phyloP scores from a whole-genome alignment of 2,797 vertebrate species.

The Macroramphosus scolopax region DNA sequence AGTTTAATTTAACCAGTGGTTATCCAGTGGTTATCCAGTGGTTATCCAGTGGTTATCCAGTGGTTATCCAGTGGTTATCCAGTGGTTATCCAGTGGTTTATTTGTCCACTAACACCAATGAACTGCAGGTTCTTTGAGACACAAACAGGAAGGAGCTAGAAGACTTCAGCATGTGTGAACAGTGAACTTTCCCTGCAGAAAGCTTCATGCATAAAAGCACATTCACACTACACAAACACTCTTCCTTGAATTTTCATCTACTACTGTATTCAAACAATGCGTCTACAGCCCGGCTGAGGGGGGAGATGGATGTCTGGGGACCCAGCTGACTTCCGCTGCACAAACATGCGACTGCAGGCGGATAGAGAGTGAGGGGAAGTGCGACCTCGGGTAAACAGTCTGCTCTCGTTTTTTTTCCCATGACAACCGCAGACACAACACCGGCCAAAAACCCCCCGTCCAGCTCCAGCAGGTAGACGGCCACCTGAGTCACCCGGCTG shows the following conservation, averaged over 20 bases:
- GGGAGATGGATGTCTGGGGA: slow-evolving; percentile 55
- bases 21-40: no score
- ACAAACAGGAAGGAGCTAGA: slow-evolving; percentile 65
- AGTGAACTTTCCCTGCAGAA: slow-evolving; percentile 56
- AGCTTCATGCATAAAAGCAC: slow-evolving; percentile 46
- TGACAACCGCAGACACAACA: slow-evolving; percentile 59
- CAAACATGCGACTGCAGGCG: slow-evolving; percentile 44
- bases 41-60: no score
- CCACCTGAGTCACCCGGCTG: slow-evolving; percentile 43
- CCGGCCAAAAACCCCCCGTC: slow-evolving; percentile 5
- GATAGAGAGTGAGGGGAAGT: slow-evolving; percentile 57
- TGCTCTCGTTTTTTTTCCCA: slow-evolving; percentile 62
- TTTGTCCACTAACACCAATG: no score
- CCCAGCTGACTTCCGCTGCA: slow-evolving; percentile 65
- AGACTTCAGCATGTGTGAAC: slow-evolving; percentile 32
- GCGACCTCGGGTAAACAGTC: slow-evolving; percentile 64
- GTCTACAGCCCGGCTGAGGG: slow-evolving; percentile 37
- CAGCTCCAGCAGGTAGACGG: slow-evolving; percentile 33
- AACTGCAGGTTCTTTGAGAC: no score
- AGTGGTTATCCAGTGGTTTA: no score
- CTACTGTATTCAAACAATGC: slow-evolving; percentile 70
- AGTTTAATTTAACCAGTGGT: background rate
- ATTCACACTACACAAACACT: slow-evolving; percentile 51
- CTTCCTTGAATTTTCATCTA: slow-evolving; percentile 68
- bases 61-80: no score